Base-by-base conservation (phyloP, 1,140 invertebrate species). In the Cydia amplana region DNA sequence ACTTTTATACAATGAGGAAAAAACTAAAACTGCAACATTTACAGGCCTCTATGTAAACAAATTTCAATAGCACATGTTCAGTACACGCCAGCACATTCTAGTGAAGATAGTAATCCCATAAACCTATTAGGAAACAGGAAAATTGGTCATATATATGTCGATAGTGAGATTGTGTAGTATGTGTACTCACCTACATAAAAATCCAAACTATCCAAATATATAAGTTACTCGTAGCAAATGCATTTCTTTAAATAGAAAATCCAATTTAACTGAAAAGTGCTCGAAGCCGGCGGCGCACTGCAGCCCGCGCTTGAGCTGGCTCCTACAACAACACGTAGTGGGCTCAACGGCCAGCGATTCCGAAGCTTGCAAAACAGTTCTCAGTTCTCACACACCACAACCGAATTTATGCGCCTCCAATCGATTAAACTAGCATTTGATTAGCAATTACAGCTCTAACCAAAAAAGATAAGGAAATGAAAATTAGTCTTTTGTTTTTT, bases 161-260 rank as follows among this genome's bases (percentile, higher is more conserved):
- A 60, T 60, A 12, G 12, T 60, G 20, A 60, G n/a, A 23, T 23
- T 46, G 43, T 46, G 43, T 60, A 60, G n/a, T 12, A 12, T 46
- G 43, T 46, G 43, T 60, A 60, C 55, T 60, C 55, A 70, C 65
- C 65, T 70, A 70, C 28, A 70, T 70, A 70, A 70, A 70, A 36
- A 18, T 70, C 28, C 32, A 28, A 14, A 70, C 65, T 70, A 70
- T 70, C 16, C 28, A 36, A 40, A 18, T 18, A 70, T 18, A 20
- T 18, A n/a, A 10, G 16, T 40, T 18, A 32, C 9, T 14, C 23
- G 28, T 23, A 40, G 18, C 32, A 20, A 75, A 23, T 18, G n/a
- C 60, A 23, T 49, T 4, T 49, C 28, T 46, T 40, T 18, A 1
- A 18, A n/a, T 23, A 20, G 43, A 40, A 20, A 40, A n/a, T 70